Percentiles rank a stretch among this genome's conserved stretches.
These are phyloP conservation scores for Saguinus midas DNA, from an alignment of 2,113 vertebrate species.

Conservation along the genomic window DNA sequence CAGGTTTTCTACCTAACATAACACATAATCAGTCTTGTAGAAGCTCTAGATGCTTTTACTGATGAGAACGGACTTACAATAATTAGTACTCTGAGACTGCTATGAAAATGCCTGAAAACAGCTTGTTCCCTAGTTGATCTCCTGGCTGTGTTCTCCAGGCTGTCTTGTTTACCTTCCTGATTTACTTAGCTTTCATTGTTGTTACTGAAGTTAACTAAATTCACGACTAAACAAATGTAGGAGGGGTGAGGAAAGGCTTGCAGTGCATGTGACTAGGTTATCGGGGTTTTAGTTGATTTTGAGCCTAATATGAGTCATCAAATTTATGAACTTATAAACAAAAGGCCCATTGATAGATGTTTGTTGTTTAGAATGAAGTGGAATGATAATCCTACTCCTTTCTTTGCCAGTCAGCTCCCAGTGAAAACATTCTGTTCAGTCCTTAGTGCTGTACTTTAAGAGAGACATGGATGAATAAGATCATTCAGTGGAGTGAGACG, in stretches of 20 bases:
- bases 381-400: not conserved
- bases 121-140: not conserved
- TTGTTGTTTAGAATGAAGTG: constrained; percentile 25
- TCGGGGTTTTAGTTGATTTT: not conserved
- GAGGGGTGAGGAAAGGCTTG: not conserved
- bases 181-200: constrained; percentile 1
- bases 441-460: not conserved
- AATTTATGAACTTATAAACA: not conserved
- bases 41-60: not conserved
- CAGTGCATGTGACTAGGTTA: not conserved
- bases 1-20: not conserved
- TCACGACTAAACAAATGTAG: not conserved
- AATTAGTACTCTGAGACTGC: not conserved
- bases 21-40: not conserved
- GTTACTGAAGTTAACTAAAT: not conserved
- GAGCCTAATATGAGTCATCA: not conserved
- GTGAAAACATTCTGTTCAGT: not conserved
- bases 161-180: not conserved
- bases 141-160: not conserved
- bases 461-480: not conserved
- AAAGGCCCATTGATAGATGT: not conserved
- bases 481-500: not conserved
- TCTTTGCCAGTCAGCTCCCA: not conserved
- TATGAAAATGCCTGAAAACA: not conserved
- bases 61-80: not conserved